Conservation (phyloP, 1,140 invertebrate species). For the Musca vetustissima region DNA sequence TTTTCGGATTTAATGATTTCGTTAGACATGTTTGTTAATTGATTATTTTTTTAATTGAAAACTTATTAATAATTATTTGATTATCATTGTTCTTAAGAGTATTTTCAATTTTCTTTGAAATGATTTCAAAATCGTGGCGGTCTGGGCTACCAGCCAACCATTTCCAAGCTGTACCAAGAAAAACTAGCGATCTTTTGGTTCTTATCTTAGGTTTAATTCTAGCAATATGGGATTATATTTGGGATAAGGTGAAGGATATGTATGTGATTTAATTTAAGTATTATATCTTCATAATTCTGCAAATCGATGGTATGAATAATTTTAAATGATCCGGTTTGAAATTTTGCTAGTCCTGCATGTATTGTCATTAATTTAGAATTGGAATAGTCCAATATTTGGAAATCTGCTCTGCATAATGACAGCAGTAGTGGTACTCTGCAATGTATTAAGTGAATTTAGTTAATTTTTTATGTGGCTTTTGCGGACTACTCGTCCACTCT, state of each 20-base stretch:
- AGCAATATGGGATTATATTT: neutral
- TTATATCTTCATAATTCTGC: neutral
- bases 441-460: neutral
- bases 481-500: neutral
- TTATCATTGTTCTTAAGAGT: too few species aligned
- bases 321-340: neutral
- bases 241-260: neutral
- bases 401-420: neutral
- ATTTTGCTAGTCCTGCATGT: neutral
- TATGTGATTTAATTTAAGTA: neutral
- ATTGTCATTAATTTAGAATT: neutral
- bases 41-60: too few species aligned
- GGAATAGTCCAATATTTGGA: neutral
- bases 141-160: too few species aligned
- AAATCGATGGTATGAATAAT: neutral
- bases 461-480: neutral
- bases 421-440: neutral
- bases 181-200: too few species aligned
- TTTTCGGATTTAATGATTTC: too few species aligned
- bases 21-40: too few species aligned
- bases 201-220: too few species aligned
- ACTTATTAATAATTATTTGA: too few species aligned
- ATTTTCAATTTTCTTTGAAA: too few species aligned
- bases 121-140: neutral
- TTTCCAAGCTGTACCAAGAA: too few species aligned